Conservation (phyloP, 2,797 vertebrate genomes). For the Sebastes minor region DNA sequence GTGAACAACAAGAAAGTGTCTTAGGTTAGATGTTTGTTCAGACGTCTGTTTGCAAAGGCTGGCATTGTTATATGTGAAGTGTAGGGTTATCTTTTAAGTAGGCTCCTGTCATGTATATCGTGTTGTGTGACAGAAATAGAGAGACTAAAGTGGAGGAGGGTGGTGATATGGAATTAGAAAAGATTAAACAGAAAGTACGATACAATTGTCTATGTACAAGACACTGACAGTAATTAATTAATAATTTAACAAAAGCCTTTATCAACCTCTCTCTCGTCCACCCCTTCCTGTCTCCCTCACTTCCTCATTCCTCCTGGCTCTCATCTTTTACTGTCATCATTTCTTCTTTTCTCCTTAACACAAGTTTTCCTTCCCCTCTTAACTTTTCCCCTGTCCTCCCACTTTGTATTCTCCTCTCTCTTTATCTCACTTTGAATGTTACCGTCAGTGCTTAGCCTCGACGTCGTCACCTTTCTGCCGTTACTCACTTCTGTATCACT, state of each 20-base stretch:
- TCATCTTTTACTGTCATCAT: constrained; percentile 22
- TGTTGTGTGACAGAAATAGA: neutral
- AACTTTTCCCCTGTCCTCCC: neutral
- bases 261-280: constrained; percentile 12
- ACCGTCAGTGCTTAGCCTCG: neutral
- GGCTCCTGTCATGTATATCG: neutral
- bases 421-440: constrained; percentile 1
- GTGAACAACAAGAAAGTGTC: neutral
- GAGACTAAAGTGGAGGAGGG: neutral
- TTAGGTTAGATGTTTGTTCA: neutral
- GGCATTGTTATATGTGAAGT: neutral
- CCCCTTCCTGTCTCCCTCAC: constrained; percentile 23
- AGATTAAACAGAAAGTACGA: constrained; percentile 15
- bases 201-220: constrained; percentile 1
- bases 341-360: constrained; percentile 8
- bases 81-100: neutral
- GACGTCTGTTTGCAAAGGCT: neutral
- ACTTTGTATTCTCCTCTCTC: neutral
- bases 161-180: neutral
- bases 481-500: constrained; percentile 4
- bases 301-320: constrained; percentile 30
- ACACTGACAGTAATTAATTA: constrained; percentile 15
- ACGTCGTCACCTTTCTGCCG: constrained; percentile 4
- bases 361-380: neutral
- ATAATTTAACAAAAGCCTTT: constrained; percentile 37